A percentile compares a stretch with the other conserved stretches of the same genome.
Evolutionary conservation across 2,888 invertebrate genomes (phyloP).

Genomic region (Oxycera nigricornis): DNA sequence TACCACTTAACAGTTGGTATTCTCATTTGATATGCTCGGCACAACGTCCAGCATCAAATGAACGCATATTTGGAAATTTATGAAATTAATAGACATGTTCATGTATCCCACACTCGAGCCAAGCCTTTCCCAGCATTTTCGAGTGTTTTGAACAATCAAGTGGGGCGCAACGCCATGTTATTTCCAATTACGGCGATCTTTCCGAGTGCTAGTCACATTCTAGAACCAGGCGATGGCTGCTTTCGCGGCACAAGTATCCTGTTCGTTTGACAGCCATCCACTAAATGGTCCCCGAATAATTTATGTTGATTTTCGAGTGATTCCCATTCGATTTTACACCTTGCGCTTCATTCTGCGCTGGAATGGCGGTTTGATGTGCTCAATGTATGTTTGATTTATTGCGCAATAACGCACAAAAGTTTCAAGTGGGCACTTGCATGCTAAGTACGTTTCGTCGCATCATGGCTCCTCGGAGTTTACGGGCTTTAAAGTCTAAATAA

Average conservation of each 20-base stretch:
- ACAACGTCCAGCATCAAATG: not conserved
- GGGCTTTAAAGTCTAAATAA: conserved; percentile 12
- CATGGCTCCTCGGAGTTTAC: conserved; percentile 14
- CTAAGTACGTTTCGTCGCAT: conserved; percentile 1
- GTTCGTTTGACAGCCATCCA: not conserved
- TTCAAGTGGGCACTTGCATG: conserved; percentile 32
- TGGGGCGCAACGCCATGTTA: not conserved
- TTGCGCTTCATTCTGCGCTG: not conserved
- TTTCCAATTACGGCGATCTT: conserved; percentile 11
- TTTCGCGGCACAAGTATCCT: conserved; percentile 28
- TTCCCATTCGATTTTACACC: conserved; percentile 33
- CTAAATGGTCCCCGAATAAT: conserved; percentile 15
- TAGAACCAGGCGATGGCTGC: conserved; percentile 3
- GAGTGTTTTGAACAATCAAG: not conserved
- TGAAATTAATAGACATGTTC: not conserved
- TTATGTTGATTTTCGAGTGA: conserved; percentile 22
- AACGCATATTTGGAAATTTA: not conserved
- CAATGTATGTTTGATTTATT: conserved; percentile 24
- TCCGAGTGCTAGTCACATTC: conserved; percentile 18
- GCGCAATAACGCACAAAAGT: conserved; percentile 25
- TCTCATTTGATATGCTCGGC: not conserved
- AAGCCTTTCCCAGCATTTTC: not conserved
- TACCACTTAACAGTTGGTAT: too few relatives aligned
- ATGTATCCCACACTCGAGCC: not conserved
- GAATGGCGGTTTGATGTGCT: not conserved